Percentiles rank a stretch among this genome's conserved stretches.
phyloP scores from a whole-genome alignment of 2,113 vertebrate species.

The Damaliscus lunatus region DNA sequence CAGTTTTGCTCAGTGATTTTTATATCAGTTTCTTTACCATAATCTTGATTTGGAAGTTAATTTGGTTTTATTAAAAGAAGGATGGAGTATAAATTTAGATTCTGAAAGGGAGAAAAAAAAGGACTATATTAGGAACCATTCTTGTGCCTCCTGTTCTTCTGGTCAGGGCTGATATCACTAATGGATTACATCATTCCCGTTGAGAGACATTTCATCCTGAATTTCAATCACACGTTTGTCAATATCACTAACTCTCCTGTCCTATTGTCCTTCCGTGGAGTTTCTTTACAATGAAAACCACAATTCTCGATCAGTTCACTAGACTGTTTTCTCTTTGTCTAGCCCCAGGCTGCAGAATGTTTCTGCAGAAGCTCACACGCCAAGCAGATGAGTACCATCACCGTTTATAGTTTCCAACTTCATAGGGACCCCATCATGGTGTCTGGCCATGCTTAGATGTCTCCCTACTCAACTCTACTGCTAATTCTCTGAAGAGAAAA shows the following conservation, averaged over 20 bases:
- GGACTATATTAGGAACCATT: background rate
- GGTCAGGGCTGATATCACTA: background rate
- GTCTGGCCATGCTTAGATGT: background rate
- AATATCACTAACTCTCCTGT: background rate
- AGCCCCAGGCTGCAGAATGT: background rate
- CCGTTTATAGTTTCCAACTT: background rate
- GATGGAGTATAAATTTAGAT: background rate
- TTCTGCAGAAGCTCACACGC: background rate
- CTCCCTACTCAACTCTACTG: background rate
- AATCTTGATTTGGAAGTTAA: background rate
- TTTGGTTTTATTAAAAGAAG: constrained; percentile 15
- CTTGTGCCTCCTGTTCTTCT: background rate
- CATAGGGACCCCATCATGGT: background rate
- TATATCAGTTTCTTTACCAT: background rate
- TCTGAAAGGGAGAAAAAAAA: background rate
- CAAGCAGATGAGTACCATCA: background rate
- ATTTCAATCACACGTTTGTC: background rate
- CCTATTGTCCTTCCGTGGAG: background rate
- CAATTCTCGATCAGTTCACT: background rate
- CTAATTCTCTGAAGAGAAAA: background rate
- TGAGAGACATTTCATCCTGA: background rate
- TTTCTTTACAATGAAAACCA: constrained; percentile 9
- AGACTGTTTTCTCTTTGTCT: background rate
- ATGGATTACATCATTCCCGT: constrained; percentile 5
- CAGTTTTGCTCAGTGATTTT: background rate